Percentiles rank a stretch among this genome's conserved stretches.
Evolutionary conservation across 2,797 vertebrate genomes (phyloP).

Genomic region (Sciurus vulgaris): DNA sequence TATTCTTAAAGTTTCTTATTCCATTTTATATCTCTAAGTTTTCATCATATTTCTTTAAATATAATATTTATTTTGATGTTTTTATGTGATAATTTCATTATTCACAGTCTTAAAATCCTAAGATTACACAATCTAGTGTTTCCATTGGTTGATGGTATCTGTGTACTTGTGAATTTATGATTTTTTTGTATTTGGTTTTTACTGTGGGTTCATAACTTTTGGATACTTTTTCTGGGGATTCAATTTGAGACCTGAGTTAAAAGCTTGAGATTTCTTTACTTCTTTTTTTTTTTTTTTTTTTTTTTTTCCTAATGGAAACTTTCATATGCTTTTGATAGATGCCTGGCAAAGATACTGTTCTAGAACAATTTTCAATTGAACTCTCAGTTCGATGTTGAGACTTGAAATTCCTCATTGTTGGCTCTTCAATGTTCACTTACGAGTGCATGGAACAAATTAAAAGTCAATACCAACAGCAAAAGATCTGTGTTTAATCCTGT

Average conservation of each 20-base stretch:
- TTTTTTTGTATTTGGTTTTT: not conserved
- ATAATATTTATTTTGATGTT: not conserved
- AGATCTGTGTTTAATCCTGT: not conserved
- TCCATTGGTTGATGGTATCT: not conserved
- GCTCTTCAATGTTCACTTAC: not conserved
- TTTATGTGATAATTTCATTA: not conserved
- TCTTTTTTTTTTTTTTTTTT: not conserved
- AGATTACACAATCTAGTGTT: not conserved
- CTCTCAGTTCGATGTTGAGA: not conserved
- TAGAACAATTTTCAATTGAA: slow-evolving; percentile 49
- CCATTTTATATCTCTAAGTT: not conserved
- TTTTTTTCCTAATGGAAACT: not conserved
- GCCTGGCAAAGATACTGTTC: not conserved
- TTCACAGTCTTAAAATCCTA: not conserved
- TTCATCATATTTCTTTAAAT: not conserved
- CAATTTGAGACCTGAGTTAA: not conserved
- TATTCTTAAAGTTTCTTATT: slow-evolving; percentile 34
- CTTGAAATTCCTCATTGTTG: slow-evolving; percentile 24
- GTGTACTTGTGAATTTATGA: not conserved
- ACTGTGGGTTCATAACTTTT: slow-evolving; percentile 9
- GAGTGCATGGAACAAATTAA: not conserved
- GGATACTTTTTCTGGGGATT: not conserved
- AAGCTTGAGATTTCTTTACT: not conserved
- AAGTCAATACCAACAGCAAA: slow-evolving; percentile 40
- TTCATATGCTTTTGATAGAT: slow-evolving; percentile 41